phyloP scores from a whole-genome alignment of 2,888 invertebrate species.

The Monochamus alternatus region DNA sequence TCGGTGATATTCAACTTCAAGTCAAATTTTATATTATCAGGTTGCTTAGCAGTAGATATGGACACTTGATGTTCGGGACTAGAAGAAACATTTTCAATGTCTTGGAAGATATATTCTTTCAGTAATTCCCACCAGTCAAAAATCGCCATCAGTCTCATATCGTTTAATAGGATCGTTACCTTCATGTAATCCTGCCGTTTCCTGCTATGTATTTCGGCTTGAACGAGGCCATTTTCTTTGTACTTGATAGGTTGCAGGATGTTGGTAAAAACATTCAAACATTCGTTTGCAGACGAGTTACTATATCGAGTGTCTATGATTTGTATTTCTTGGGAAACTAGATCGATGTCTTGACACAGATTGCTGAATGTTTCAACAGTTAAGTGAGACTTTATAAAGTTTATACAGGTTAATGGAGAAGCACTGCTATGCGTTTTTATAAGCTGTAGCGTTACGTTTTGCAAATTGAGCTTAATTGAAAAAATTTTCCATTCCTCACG shows the following conservation, averaged over 20 bases:
- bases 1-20: slow-evolving; percentile 95
- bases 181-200: slow-evolving; percentile 80
- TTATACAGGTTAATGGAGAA: slow-evolving; percentile 86
- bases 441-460: slow-evolving; percentile 87
- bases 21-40: slow-evolving; percentile 76
- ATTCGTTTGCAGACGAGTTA: slow-evolving; percentile 76
- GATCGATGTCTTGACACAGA: slow-evolving; percentile 91
- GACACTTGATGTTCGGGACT: slow-evolving; percentile 56
- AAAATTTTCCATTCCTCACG: slow-evolving; percentile 82
- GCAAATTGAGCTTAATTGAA: slow-evolving; percentile 87
- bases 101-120: slow-evolving; percentile 81
- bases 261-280: slow-evolving; percentile 90
- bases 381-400: slow-evolving; percentile 92
- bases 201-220: slow-evolving; percentile 72
- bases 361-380: slow-evolving; percentile 91
- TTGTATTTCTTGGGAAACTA: slow-evolving; percentile 92
- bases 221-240: slow-evolving; percentile 62
- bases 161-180: slow-evolving; percentile 92
- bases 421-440: slow-evolving; percentile 74
- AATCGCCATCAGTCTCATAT: slow-evolving; percentile 94
- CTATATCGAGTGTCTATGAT: slow-evolving; percentile 79
- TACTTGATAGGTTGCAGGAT: slow-evolving; percentile 82
- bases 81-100: slow-evolving; percentile 61
- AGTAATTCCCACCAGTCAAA: slow-evolving; percentile 95
- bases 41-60: slow-evolving; percentile 52